A percentile compares a stretch with the other conserved stretches of the same genome.
These are phyloP conservation scores for Rachycentron canadum DNA, from an alignment of 2,797 vertebrate genomes.

Conservation along the genomic window DNA sequence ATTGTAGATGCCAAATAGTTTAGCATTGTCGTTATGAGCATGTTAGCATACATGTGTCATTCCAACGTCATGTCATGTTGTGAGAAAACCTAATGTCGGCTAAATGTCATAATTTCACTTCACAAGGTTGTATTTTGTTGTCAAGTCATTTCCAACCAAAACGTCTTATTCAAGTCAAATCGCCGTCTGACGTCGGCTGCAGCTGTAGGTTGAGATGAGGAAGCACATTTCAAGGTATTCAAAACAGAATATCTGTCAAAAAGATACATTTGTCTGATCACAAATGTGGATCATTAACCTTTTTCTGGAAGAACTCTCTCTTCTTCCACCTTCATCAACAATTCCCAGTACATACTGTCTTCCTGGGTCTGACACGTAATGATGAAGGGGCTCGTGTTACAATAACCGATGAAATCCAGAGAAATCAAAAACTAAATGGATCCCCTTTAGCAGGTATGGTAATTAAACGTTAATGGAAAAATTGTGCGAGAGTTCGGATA, in stretches of 20 bases:
- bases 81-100: too few relatives aligned
- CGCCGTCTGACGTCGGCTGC: too few relatives aligned
- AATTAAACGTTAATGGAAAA: constrained; percentile 77
- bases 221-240: not conserved
- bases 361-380: constrained; percentile 52
- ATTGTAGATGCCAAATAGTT: too few relatives aligned
- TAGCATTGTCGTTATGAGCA: not conserved
- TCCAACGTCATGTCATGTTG: too few relatives aligned
- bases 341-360: constrained; percentile 35
- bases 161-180: too few relatives aligned
- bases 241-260: constrained; percentile 1
- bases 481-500: constrained; percentile 48
- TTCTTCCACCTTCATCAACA: constrained; percentile 26
- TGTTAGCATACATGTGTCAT: too few relatives aligned
- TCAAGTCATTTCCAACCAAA: too few relatives aligned
- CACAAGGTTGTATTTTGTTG: too few relatives aligned
- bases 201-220: not conserved
- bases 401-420: constrained; percentile 70
- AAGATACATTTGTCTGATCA: not conserved
- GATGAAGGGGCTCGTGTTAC: constrained; percentile 50
- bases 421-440: constrained; percentile 73
- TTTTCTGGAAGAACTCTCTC: constrained; percentile 12
- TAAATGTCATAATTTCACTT: too few relatives aligned
- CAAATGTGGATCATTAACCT: not conserved
- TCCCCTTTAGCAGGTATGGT: constrained; percentile 70